Evolutionary conservation across 2,888 invertebrate genomes (phyloP), one percentile per base, ranked within the genome.

Genomic region (Rosalia funebris): DNA sequence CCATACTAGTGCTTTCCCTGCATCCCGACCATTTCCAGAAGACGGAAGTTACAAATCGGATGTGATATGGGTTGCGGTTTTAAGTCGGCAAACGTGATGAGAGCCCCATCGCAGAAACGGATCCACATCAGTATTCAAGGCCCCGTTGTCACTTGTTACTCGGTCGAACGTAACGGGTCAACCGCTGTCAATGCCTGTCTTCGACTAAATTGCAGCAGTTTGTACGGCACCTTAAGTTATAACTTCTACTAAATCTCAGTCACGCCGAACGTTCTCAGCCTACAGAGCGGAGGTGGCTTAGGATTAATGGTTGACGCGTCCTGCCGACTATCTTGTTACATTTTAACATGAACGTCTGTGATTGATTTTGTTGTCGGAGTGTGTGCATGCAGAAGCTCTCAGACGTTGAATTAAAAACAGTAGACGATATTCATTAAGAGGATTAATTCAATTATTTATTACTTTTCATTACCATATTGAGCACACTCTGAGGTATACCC

Each of bases 121-220:
- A 41, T 45, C 66, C 60, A 70, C 77, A 77, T 78, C 76, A 77
- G 78, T 77, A 78, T 77, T 78, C 78, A 77, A 74, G 75, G 69
- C 72, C 68, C 67, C 68, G 74, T 76, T 76, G 75, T 76, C 75
- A 72, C 71, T 66, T 55, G 70, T 66, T 71, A 69, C 66, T 68
- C 55, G 72, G 67, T 70, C 72, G 72, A 72, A 71, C 68, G 72
- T 67, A 66, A n/a, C 69, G 70, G 77, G 77, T 77, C 76, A 76
- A 77, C 77, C 79, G 78, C 77, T 77, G 77, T 77, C 79, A 75
- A 76, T 77, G 75, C 73, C 64, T 71, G 72, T 71, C 72, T 69
- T 63, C 56, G 34, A 50, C 64, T 63, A 69, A 73, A 75, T 74
- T 71, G 72, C 75, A 64, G 54, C 72, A 65, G 72, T 71, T 71